Evolutionary conservation across 2,797 vertebrate species (phyloP).

Genomic region (Carapus acus): DNA sequence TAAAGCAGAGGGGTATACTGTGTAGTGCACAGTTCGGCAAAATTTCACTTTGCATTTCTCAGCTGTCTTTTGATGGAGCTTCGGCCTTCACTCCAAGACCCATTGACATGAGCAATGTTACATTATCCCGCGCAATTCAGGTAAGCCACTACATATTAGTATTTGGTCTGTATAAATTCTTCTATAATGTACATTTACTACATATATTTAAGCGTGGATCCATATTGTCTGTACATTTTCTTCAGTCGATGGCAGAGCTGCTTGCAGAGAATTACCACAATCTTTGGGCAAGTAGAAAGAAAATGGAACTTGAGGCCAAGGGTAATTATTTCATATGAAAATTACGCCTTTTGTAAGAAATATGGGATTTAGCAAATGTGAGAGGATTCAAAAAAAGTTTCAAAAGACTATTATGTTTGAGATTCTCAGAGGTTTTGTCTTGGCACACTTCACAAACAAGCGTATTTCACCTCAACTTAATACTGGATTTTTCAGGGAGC

Average conservation of each 20-base stretch:
- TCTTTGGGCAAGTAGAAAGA: conserved; percentile 94
- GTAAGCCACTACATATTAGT: conserved; percentile 66
- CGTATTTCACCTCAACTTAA: no score
- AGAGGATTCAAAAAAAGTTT: no score
- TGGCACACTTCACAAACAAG: no score
- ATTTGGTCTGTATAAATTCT: background rate
- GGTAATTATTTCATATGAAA: no score
- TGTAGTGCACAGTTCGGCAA: no score
- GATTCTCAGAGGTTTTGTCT: no score
- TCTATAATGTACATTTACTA: background rate
- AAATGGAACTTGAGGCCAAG: conserved; percentile 91
- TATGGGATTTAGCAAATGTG: no score
- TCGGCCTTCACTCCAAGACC: conserved; percentile 87
- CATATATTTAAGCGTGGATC: no score
- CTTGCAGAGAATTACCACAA: conserved; percentile 97
- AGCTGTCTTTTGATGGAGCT: conserved; percentile 86
- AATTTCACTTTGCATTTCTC: conserved; percentile 2
- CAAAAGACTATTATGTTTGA: no score
- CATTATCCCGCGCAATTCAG: conserved; percentile 87
- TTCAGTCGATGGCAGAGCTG: conserved; percentile 92
- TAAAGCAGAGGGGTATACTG: no score
- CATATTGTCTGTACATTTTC: conserved; percentile 8
- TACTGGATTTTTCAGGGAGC: no score
- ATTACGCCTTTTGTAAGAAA: no score
- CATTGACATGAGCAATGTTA: conserved; percentile 96